Percentiles rank a stretch among this genome's conserved stretches.
These are phyloP conservation scores for Symphodus melops DNA, from an alignment of 2,113 vertebrate genomes.

Conservation along the genomic window DNA sequence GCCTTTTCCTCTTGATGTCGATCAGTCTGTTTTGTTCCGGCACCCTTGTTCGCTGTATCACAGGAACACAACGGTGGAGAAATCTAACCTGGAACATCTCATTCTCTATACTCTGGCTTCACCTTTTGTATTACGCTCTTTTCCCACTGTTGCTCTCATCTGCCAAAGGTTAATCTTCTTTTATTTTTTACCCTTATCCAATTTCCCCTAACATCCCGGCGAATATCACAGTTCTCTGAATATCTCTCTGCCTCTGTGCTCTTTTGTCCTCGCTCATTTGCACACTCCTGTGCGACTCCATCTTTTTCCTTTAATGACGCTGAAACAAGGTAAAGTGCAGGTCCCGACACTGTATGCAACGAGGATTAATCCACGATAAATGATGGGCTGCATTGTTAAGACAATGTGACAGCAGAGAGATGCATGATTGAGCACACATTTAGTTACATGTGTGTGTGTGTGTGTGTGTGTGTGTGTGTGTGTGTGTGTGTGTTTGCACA, in stretches of 20 bases:
- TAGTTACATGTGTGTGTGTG: slow-evolving; percentile 37
- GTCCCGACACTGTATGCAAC: slow-evolving; percentile 40
- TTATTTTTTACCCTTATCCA: neutral
- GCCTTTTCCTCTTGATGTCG: neutral
- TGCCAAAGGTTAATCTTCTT: slow-evolving; percentile 30
- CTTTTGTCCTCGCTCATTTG: slow-evolving; percentile 30
- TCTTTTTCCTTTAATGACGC: slow-evolving; percentile 55
- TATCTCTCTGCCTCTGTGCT: slow-evolving; percentile 20
- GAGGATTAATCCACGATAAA: slow-evolving; percentile 66
- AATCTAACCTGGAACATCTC: slow-evolving; percentile 45
- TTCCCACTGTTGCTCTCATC: slow-evolving; percentile 26
- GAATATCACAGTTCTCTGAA: slow-evolving; percentile 43
- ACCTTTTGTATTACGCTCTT: slow-evolving; percentile 34
- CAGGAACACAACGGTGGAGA: slow-evolving; percentile 22
- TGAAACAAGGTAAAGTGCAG: slow-evolving; percentile 62
- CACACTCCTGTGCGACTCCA: slow-evolving; percentile 15
- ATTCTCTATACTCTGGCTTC: slow-evolving; percentile 27
- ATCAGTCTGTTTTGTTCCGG: slow-evolving; percentile 24
- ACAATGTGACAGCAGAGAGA: slow-evolving; percentile 59
- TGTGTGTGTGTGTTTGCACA: neutral
- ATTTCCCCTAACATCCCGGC: slow-evolving; percentile 22
- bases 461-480: too few species aligned
- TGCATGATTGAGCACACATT: slow-evolving; percentile 66
- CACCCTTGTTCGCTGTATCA: neutral
- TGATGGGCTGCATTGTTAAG: slow-evolving; percentile 67